Evolutionary conservation across 1,140 invertebrate genomes (phyloP), one percentile per base, ranked within the genome.

Genomic region (Bombus fervidus): DNA sequence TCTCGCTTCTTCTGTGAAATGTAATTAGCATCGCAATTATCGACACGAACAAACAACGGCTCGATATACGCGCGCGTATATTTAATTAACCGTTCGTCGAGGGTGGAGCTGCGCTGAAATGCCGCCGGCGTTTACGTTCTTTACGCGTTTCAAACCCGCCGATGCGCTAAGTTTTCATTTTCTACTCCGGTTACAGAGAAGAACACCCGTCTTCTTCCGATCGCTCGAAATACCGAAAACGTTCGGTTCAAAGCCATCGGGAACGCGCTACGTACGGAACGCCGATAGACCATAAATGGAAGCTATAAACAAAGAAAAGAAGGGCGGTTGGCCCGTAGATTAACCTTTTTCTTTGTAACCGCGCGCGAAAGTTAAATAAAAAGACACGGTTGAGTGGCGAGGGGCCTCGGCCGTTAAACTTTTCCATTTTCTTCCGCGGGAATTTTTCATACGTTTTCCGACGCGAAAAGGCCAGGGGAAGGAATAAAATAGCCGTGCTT

Each of bases 11-110:
- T 83, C 82, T 78, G 64, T 83, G 74, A 83, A 83, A 77, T 78
- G 75, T 66, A 83, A 83, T 83, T 77, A 83, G 47, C 82, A 77
- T 83, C 59, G 74, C 74, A 71, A 83, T 83, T 83, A 83, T 83
- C 82, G 74, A 78, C 64, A 83, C 82, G 74, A 77, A 77, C 57
- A 83, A 76, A 83, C 82, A 66, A 28, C 73, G 34, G 47, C 22
- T 78, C 74, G 41, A 83, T 47, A 71, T 41, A 78, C 82, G 75
- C n/a, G 22, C 74, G 15, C 34, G 81, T 41, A 71, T 78, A 78
- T 83, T 78, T 71, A 83, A 83, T 83, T 83, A 77, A 69, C 75
- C 64, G 74, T 78, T 71, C 41, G 74, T 59, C n/a, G 75, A 13
- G 31, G 31, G 12, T 47, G 31, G 25, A 39, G 47, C 22, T 28